Conservation (phyloP, 2,113 vertebrate genomes). For the Stegostoma tigrinum region DNA sequence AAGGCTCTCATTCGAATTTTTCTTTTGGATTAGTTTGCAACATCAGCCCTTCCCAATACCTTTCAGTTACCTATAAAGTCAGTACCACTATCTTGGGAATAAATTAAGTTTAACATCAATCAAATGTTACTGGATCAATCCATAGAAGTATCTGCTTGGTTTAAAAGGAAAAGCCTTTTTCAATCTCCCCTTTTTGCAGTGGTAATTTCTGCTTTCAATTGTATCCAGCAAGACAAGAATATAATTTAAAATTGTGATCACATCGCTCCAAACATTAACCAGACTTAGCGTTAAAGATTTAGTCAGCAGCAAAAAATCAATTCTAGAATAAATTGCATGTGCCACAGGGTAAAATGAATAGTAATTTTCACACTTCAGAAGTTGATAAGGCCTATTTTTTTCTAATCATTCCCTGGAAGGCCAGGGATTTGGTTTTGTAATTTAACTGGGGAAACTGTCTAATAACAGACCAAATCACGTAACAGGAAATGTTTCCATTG, state of each 20-base stretch:
- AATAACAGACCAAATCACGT: constrained; percentile 26
- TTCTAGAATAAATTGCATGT: constrained; percentile 29
- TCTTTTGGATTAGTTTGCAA: neutral
- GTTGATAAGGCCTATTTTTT: constrained; percentile 33
- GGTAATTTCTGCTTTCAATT: neutral
- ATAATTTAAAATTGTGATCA: constrained; percentile 29
- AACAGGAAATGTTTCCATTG: neutral
- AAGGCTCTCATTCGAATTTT: neutral
- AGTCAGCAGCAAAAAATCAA: constrained; percentile 31
- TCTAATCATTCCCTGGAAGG: constrained; percentile 30
- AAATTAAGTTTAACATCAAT: neutral
- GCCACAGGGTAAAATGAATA: constrained; percentile 25
- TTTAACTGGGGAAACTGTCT: constrained; percentile 1
- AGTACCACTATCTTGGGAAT: neutral
- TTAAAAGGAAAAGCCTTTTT: neutral
- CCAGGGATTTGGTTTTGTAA: constrained; percentile 16
- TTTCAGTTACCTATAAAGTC: neutral
- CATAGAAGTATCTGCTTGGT: neutral
- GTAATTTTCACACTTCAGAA: constrained; percentile 33
- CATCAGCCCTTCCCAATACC: neutral
- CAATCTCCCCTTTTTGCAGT: neutral
- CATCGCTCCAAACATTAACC: neutral
- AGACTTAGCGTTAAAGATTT: constrained; percentile 29
- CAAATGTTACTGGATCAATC: neutral
- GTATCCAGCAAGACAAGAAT: neutral